phyloP scores from a whole-genome alignment of 2,113 vertebrate genomes.

The Phaethornis superciliosus region DNA sequence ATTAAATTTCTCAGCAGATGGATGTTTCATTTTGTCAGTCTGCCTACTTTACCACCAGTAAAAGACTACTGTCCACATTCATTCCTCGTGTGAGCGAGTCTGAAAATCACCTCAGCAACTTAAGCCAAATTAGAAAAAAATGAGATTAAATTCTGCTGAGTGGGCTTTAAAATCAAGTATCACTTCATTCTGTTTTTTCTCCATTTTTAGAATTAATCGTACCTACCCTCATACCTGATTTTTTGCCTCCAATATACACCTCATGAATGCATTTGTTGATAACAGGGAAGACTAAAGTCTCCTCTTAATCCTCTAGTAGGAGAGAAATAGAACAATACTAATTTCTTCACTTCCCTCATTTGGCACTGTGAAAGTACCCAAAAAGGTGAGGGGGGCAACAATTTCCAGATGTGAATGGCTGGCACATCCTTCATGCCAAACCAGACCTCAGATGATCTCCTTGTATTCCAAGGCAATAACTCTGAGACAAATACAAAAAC shows the following conservation, averaged over 20 bases:
- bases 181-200: background rate
- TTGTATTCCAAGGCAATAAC: background rate
- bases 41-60: background rate
- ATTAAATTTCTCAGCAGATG: background rate
- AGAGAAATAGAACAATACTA: background rate
- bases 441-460: background rate
- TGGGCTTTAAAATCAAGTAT: background rate
- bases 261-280: background rate
- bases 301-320: background rate
- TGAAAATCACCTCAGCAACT: conserved; percentile 10
- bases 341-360: background rate
- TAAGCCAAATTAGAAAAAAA: background rate
- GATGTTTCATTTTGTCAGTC: conserved; percentile 4
- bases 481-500: conserved; percentile 14
- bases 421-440: background rate
- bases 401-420: background rate
- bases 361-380: background rate
- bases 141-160: background rate
- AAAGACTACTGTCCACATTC: background rate
- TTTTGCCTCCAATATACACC: background rate
- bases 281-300: background rate
- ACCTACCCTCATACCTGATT: background rate
- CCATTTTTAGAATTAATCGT: background rate
- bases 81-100: background rate
- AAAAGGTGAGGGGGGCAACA: background rate